Base-by-base conservation (phyloP, 2,113 vertebrate genomes). In the Heterochromis multidens region DNA sequence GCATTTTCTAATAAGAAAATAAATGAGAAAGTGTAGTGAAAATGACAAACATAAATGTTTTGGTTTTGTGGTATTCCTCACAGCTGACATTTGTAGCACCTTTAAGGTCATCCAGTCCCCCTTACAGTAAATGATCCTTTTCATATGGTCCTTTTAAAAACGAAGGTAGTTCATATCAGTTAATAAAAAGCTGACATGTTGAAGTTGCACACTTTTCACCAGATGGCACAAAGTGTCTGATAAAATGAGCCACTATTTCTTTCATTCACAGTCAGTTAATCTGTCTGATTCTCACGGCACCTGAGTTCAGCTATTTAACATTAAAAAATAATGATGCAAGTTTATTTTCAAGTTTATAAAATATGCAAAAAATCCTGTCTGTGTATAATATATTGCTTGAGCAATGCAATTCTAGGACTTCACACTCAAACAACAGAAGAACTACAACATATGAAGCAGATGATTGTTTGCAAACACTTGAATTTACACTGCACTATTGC, bases 401-500 rank as follows among this genome's bases (percentile, higher is more conserved):
- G 35, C 58, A n/a, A 46, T 60, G 43, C 14, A 58, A 9, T 46
- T 57, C 13, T 83, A 59, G 29, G 33, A 40, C 57, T 70, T 59
- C 19, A 7, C 54, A 3, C 9, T 27, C 52, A 33, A 57, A 72
- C 57, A 63, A 11, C 19, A 76, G 49, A 57, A 29, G 25, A 35
- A 56, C 43, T 52, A 21, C n/a, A 82, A 74, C 85, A 86, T 74
- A 79, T 79, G 85, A 80, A 77, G 43, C 67, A 16, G 77, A 90
- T 6, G 35, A 77, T 27, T 65, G 87, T 90, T 85, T 88, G 76
- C 83, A 74, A 85, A 86, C 86, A 88, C 78, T 85, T 29, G 80
- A 17, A n/a, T 88, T 85, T 62, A 83, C 33, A 31, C 82, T 80
- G 13, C 35, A 21, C 3, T 3, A 56, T 10, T 49, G 77, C 21